Evolutionary conservation across 2,888 invertebrate species (phyloP).

Genomic region (Desoria tigrina): DNA sequence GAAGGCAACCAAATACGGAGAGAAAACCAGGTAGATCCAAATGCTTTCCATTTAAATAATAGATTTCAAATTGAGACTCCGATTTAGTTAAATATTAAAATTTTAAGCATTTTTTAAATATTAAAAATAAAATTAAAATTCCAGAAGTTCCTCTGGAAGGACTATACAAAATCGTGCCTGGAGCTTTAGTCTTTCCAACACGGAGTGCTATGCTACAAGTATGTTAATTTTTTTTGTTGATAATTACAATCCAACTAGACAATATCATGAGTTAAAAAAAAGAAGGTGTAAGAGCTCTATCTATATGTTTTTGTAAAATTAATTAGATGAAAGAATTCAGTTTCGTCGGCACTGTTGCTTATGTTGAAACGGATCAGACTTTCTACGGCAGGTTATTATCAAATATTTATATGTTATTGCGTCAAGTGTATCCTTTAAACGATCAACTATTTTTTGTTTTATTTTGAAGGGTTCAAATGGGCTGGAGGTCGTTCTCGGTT

Average conservation of each 20-base stretch:
- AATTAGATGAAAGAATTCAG: conserved; percentile 10
- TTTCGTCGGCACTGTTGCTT: conserved; percentile 16
- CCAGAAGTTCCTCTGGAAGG: conserved; percentile 1
- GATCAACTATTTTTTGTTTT: too few relatives aligned
- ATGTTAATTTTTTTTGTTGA: not conserved
- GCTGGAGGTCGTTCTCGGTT: conserved; percentile 16
- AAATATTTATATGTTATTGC: too few relatives aligned
- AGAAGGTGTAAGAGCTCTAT: too few relatives aligned
- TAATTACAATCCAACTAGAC: too few relatives aligned
- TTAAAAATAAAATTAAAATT: not conserved
- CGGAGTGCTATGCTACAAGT: conserved; percentile 15
- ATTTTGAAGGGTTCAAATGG: conserved; percentile 13
- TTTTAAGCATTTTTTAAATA: too few relatives aligned
- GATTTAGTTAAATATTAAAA: too few relatives aligned
- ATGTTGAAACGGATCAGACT: conserved; percentile 11
- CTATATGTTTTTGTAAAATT: too few relatives aligned
- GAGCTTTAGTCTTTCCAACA: conserved; percentile 12
- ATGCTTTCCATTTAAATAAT: not conserved
- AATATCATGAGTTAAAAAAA: too few relatives aligned
- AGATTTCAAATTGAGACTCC: too few relatives aligned
- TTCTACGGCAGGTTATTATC: conserved; percentile 20
- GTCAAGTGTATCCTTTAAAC: too few relatives aligned
- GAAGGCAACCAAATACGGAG: too few relatives aligned
- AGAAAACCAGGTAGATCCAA: not conserved
- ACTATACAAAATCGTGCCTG: conserved; percentile 14